Evolutionary conservation across 2,888 invertebrate genomes (phyloP).

Genomic region (Thecophora atra): DNA sequence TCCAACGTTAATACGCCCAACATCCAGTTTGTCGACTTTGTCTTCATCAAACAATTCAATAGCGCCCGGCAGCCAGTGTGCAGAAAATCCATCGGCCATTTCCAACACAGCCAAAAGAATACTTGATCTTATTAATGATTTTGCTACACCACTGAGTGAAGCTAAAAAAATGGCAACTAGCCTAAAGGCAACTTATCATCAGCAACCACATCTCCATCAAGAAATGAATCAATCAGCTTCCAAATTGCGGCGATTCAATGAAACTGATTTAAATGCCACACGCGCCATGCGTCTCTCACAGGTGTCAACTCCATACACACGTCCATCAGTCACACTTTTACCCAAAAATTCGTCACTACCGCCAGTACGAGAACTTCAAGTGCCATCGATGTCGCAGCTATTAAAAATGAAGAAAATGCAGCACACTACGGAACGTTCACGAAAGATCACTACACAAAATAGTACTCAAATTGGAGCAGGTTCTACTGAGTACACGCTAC

Average conservation of each 20-base stretch:
- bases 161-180: constrained; percentile 77
- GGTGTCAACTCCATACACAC: constrained; percentile 54
- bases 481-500: constrained; percentile 31
- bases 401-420: constrained; percentile 72
- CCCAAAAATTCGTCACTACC: constrained; percentile 41
- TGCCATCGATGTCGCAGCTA: constrained; percentile 73
- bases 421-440: constrained; percentile 69
- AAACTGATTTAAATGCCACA: constrained; percentile 51
- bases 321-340: constrained; percentile 50
- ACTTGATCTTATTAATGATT: constrained; percentile 81
- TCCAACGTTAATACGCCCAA: constrained; percentile 57
- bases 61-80: constrained; percentile 31
- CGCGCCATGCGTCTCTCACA: constrained; percentile 52
- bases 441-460: constrained; percentile 67
- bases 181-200: constrained; percentile 52
- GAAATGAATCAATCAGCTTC: constrained; percentile 40
- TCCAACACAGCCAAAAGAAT: constrained; percentile 78
- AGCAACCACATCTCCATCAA: constrained; percentile 41
- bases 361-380: constrained; percentile 67
- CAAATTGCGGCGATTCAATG: constrained; percentile 51
- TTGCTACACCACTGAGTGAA: constrained; percentile 82
- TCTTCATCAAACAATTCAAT: constrained; percentile 55
- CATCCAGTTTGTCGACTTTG: constrained; percentile 56
- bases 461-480: constrained; percentile 3
- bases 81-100: constrained; percentile 47